Evolutionary conservation across 2,113 vertebrate species (phyloP), one percentile per base, ranked within the genome.

Genomic region (Megaleporinus macrocephalus): DNA sequence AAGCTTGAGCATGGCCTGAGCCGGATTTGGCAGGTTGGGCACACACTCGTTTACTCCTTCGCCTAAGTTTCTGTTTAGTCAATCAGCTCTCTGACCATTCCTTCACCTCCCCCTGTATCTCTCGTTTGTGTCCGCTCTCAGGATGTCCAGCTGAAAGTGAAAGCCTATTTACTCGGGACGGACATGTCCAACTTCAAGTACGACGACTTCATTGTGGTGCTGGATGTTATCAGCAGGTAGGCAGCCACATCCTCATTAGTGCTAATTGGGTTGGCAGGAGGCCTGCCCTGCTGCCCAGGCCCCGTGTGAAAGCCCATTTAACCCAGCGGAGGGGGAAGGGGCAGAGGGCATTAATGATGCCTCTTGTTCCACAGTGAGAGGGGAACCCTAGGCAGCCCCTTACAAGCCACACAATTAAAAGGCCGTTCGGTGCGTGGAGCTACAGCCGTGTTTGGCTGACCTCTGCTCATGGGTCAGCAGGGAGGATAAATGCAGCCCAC

Each of bases 141-240:
- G 98, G 98, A 99, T 86, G 98, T 99, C 90, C 98, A 99, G 71
- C 89, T 99, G 85, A 99, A 99, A 93, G 97, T 98, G 84, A 99
- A 99, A 91, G 97, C 96, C 0, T 99, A 99, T 80, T 96, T 99
- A 81, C 94, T 99, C 86, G 98, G 98, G 83, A 99, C 98, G 0
- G 98, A 99, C 89, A 95, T 99, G 93, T 98, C 98, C 47, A 98
- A 95, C 93, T 99, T 99, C 93, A 99, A 99, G 92, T 99, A 99
- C 0, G 98, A 99, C 0, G 97, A 99, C 91, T 99, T 99, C 92
- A 99, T 99, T 84, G 96, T 99, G 89, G 98, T 99, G 10, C 93
- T 99, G 88, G 98, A 99, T 88, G 95, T 99, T 91, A 96, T 96
- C 91, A 98, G 96, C 96, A 98, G 97, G 98, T 99, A 95, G 41